Evolutionary conservation across 2,888 invertebrate species (phyloP), one percentile per base, ranked within the genome.

Genomic region (Polymixis lichenea): DNA sequence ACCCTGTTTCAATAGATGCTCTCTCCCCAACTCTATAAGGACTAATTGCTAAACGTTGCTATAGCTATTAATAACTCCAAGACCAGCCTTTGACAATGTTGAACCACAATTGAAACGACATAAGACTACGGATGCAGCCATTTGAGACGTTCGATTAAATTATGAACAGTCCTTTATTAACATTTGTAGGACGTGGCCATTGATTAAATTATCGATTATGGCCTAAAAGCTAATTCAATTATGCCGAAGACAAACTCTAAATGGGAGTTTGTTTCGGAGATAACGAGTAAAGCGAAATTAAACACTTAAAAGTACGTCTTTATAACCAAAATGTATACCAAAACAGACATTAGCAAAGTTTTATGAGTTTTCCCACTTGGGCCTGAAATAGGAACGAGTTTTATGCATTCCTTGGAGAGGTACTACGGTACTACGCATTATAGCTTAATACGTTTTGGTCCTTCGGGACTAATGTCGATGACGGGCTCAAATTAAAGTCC

Each of bases 111-210:
- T 91, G 89, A 88, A 88, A 88, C 87, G 87, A 89, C 86, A 88
- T 89, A 91, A 92, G 91, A 91, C 92, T 92, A 90, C 96, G 95
- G 96, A 96, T 94, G 94, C 91, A 91, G 87, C 91, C 95, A 91
- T 95, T 95, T 95, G 94, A 94, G 93, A 92, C 90, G 91, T 85
- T 93, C 91, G 88, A 88, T 88, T 92, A 93, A 93, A 95, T 95
- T 94, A 95, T 92, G 91, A 90, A 91, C 89, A 90, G 89, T 89
- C 77, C 72, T 75, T 80, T 80, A 89, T 86, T 80, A 83, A 72
- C 68, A 77, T 84, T 72, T 64, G 74, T 84, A 65, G 67, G 58
- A 60, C 67, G 46, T 51, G 61, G 28, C 53, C 81, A 65, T 61
- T 84, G 81, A 81, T 83, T 62, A 73, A 82, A 79, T 74, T 55